Base-by-base conservation (phyloP, 2,113 vertebrate species). In the Alligator mississippiensis region DNA sequence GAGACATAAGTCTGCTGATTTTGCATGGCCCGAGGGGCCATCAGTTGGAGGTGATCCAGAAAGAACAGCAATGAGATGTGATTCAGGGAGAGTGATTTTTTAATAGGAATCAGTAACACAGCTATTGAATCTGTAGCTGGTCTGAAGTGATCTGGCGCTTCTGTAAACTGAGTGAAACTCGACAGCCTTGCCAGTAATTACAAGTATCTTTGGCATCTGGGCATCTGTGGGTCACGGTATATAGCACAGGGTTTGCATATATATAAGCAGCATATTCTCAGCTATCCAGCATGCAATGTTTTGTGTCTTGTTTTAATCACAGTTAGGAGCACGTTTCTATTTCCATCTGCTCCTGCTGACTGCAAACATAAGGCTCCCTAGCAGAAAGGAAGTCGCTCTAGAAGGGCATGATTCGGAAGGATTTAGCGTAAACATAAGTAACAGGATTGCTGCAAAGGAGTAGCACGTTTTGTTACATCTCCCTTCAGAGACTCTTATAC, bases 301-400 rank as follows among this genome's bases (percentile, higher is more conserved):
- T 80, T 54, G 88, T 79, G 88, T 90, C 93, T 94, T 12, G 66
- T 72, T 80, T 61, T 72, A 72, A 6, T 72, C 18, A 30, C 93
- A 94, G 90, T 95, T 85, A 89, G 96, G 93, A 92, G 93, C 96
- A 78, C 7, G 93, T 95, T 96, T 94, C 93, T 92, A 55, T 95
- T 93, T 28, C 96, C 95, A 97, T 96, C 95, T 97, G 96, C 83
- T 96, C 89, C 95, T 2, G 15, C 84, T 2, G 82, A 60, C 80
- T 84, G 55, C 76, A 5, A 17, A 6, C 68, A 58, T 22, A 88
- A 75, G 59, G 38, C 28, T 80, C 28, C 68, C 68, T 12, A 58
- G 38, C 62, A 24, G 84, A 0, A 6, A 80, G 75, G 80, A 3
- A 2, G 1, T 4, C 88, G 27, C 58, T 5, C 0, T 25, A 9